Evolutionary conservation across 2,888 invertebrate genomes (phyloP), one percentile per base, ranked within the genome.

Genomic region (Microplitis manilae): DNA sequence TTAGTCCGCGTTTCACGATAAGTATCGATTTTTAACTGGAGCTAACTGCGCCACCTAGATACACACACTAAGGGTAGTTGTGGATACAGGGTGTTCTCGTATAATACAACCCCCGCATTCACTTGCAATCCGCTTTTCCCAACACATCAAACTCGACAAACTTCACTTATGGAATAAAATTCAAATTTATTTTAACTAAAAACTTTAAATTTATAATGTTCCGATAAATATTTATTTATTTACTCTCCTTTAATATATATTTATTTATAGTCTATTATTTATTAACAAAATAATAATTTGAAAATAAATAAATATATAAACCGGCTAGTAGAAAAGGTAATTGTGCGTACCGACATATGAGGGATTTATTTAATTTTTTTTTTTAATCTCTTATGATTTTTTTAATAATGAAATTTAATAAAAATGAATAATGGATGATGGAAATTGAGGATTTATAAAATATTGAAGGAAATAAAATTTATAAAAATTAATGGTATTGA

Each of bases 11-110:
- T 81, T 79, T 86, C 85, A 86, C 87, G 87, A 88, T 88, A 85
- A 81, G 86, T 90, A 90, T 90, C 88, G 89, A 90, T 90, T 89
- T 90, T 88, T 83, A 80, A 79, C 50, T 50, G 76, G 81, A 84
- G 81, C 15, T 20, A 38, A 9, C 84, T 84, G 87, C 88, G 89
- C 89, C 88, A 87, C 85, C 88, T 88, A 85, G 78, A 81, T 79
- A 50, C 50, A 50, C 41, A 41, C 9, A 9, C 13, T 50, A 50
- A 50, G 50, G 50, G 50, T 50, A 50, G 50, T 50, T 50, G 8
- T 8, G 79, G 79, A 71, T 76, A 60, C 65, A 59, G 40, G 13
- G 72, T 68, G 41, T 68, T 68, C 50, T 15, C n/a, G 30, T 71
- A 17, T 40, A 59, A 77, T 81, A 76, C 78, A 17, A 64, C 68